Base-by-base conservation (phyloP, 2,797 vertebrate genomes). In the Ctenopoma kingsleyae region DNA sequence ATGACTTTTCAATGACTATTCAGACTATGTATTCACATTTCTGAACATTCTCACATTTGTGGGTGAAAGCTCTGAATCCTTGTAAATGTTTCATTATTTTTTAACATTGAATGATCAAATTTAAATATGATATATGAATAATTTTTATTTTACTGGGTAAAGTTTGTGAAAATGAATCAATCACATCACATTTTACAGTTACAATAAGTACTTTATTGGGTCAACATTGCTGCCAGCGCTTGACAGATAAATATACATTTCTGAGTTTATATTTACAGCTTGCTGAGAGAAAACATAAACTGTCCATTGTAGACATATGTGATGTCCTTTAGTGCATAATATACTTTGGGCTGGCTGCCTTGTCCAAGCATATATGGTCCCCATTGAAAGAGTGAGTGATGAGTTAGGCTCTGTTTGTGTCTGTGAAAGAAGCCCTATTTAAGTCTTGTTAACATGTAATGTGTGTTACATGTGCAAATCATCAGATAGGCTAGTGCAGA, bases 131-230 rank as follows among this genome's bases (percentile, higher is more conserved):
- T 17, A 10, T n/a, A 12, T 46, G 9, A 43, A 1, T n/a, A 16
- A 20, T 3, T 15, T 16, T 23, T 13, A 3, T 43, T 19, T 43
- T 25, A 8, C 25, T 8, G 1, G 5, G 30, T 13, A 12, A n/a
- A 20, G 3, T 38, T 35, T n/a, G 20, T 30, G 36, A 20, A 0
- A 67, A 62, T 13, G 71, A 82, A 55, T 30, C 1, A 66, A 50
- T 30, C 8, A 19, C 12, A 20, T 4, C 19, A 60, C 51, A 35
- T 54, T 40, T 67, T 77, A 76, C 53, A 83, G 84, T 86, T 89
- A 89, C 81, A 90, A 80, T 91, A 87, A 77, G 83, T 82, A 83
- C 76, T 93, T 94, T 92, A 93, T 92, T 93, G 71, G 64, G 86
- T 87, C 68, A 71, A 86, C 84, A 85, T 76, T 81, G 81, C 66